Evolutionary conservation across 2,113 vertebrate species (phyloP).

Genomic region (Talpa occidentalis): DNA sequence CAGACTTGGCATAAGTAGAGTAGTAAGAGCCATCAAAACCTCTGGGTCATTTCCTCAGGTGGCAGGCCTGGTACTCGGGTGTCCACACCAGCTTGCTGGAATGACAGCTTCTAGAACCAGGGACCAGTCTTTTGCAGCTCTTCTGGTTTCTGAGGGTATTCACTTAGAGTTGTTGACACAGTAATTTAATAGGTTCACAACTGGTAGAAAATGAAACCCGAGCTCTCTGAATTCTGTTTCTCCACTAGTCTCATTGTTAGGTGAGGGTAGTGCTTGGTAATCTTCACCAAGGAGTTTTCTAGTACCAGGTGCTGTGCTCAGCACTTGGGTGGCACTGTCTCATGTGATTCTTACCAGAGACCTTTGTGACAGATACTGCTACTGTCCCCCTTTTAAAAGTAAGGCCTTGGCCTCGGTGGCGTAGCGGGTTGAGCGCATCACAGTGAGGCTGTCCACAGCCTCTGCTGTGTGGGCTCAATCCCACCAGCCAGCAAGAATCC

Average conservation of each 20-base stretch:
- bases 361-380: neutral
- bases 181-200: no score
- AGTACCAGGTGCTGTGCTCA: neutral
- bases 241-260: neutral
- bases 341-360: neutral
- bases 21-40: slow-evolving; percentile 64
- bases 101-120: neutral
- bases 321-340: neutral
- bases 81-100: neutral
- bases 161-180: no score
- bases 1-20: slow-evolving; percentile 72
- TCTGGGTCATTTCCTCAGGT: slow-evolving; percentile 54
- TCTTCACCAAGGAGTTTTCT: neutral
- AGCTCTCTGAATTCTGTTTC: neutral
- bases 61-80: neutral
- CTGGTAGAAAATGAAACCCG: neutral
- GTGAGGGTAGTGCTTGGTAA: fast-evolving
- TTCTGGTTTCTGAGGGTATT: neutral
- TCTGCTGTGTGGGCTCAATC: no score
- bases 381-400: no score
- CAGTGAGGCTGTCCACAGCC: no score
- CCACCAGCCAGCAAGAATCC: no score
- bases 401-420: no score
- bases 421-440: no score
- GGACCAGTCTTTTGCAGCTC: neutral